Percentiles rank a stretch among this genome's conserved stretches.
Conservation (phyloP, 92 coral and sea anemone species). For the Epizoanthus scotinus region DNA sequence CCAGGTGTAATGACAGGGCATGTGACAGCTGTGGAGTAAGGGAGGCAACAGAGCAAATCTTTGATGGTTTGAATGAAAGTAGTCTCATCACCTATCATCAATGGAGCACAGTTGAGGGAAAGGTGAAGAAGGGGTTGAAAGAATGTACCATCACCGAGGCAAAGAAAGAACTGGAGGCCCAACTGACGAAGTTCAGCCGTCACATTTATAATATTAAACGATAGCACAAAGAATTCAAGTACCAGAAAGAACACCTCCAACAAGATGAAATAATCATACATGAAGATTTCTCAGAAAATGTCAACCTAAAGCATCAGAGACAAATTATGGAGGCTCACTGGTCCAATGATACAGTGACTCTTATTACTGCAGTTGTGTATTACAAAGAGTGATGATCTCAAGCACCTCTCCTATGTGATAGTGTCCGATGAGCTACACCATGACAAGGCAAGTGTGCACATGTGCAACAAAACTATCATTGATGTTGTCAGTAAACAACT, state of each 20-base stretch:
- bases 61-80: constrained; percentile 50
- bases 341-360: constrained; percentile 16
- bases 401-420: constrained; percentile 24
- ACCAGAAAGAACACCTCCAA: constrained; percentile 1
- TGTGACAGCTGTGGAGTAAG: no score
- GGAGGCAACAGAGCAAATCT: no score
- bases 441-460: no score
- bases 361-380: constrained; percentile 32
- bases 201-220: constrained; percentile 47
- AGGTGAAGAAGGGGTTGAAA: constrained; percentile 48
- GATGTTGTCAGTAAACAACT: no score
- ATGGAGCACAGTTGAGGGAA: constrained; percentile 60
- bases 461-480: no score
- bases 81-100: constrained; percentile 53
- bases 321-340: constrained; percentile 34
- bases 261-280: constrained; percentile 26
- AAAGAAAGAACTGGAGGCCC: constrained; percentile 39
- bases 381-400: constrained; percentile 11
- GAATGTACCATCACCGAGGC: constrained; percentile 44
- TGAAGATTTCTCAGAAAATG: constrained; percentile 41
- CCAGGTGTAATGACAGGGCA: constrained; percentile 42
- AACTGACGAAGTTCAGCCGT: constrained; percentile 40
- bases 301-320: constrained; percentile 39
- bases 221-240: constrained; percentile 32
- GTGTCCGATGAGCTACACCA: constrained; percentile 24